These are phyloP conservation scores for Scolopax bukidnonensis DNA, from an alignment of 2,797 vertebrate genomes.

Conservation along the genomic window DNA sequence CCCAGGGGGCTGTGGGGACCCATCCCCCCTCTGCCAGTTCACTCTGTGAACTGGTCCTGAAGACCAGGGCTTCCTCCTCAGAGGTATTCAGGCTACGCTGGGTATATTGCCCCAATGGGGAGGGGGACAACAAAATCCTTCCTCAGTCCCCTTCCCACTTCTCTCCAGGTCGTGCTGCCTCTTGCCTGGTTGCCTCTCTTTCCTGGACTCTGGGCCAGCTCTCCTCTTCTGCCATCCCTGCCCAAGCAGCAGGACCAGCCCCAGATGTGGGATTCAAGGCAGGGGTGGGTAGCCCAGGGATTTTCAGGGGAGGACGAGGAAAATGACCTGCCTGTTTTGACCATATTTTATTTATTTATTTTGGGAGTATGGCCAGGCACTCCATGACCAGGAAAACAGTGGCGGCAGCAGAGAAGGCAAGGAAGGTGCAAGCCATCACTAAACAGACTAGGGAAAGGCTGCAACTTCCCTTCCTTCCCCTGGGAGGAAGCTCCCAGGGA, in stretches of 20 bases:
- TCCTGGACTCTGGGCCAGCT: not conserved
- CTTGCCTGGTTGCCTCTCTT: not conserved
- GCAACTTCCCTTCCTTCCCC: no score
- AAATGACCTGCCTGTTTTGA: not conserved
- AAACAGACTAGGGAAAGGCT: no score
- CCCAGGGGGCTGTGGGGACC: not conserved
- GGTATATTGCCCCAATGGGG: accelerated
- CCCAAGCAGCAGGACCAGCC: not conserved
- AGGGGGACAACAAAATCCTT: not conserved
- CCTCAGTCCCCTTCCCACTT: not conserved
- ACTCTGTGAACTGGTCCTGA: no score
- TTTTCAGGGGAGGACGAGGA: accelerated
- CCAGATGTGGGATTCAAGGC: not conserved
- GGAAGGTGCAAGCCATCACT: no score
- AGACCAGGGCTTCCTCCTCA: not conserved
- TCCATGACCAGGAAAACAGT: no score
- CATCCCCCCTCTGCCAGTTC: accelerated
- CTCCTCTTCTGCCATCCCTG: not conserved
- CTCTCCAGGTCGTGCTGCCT: not conserved
- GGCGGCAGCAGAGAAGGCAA: no score
- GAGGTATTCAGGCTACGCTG: accelerated
- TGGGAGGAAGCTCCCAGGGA: no score
- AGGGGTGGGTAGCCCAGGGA: not conserved
- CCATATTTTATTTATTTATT: not conserved
- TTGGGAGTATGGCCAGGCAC: not conserved